Base-by-base conservation (phyloP, 2,888 invertebrate genomes). In the Drosophila testacea region DNA sequence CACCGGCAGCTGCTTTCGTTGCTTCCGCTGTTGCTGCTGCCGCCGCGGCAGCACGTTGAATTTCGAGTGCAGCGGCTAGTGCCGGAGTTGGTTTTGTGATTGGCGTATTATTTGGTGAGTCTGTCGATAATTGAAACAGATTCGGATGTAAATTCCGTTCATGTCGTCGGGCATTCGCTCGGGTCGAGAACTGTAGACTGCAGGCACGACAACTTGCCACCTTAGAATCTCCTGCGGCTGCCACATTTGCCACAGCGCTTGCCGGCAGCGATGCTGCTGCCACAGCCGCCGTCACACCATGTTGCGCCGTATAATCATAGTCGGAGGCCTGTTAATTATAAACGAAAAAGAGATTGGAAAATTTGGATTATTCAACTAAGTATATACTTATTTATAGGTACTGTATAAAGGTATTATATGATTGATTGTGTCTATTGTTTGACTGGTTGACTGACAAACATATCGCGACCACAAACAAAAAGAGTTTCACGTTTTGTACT, bases 81-180 rank as follows among this genome's bases (percentile, higher is more conserved):
- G 90, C 90, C 4, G 91, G 82, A 10, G 89, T 92, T 4, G 92
- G 91, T 50, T 89, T 91, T 13, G 91, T 92, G 2, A 89, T 74
- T 0, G 85, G 83, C 54, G 89, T 83, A 59, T 83, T 89, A 51
- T 89, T 90, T 10, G 89, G 78, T 46, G 89, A 83, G 50, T 89
- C 77, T 6, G 88, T 81, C 32, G 86, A 81, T 11, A 90, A 41
- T 47, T 88, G 88, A 38, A 92, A 92, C 4, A 92, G 80, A 72
- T 91, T 90, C n/a, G 92, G 92, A 77, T 93, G 93, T 63, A 93
- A 79, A 71, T 93, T 93, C 36, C 92, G 91, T 61, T 93, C 93
- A 52, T 93, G 93, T 0, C 93, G 92, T 27, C 92, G 90, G 9
- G 93, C 93, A 81, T 93, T 93, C 55, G 93, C 93, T 1, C 92